Base-by-base conservation (phyloP, 2,888 invertebrate species). In the Cheilosia variabilis region DNA sequence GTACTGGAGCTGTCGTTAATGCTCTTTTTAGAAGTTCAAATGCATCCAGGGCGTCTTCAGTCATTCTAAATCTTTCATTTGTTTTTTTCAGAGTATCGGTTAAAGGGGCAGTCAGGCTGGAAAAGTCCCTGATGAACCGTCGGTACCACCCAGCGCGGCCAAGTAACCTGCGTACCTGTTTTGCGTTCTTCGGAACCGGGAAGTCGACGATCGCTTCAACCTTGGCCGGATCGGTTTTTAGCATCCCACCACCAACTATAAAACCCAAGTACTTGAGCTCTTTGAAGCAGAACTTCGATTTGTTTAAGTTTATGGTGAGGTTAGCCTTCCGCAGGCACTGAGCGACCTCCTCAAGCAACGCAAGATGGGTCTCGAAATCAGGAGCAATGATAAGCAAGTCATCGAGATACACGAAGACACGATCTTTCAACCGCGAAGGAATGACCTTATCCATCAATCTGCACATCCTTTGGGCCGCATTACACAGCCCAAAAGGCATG, bases 81-180 rank as follows among this genome's bases (percentile, higher is more conserved):
- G 63, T 68, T 13, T 60, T 79, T 13, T 68, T 66, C 2, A 66
- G 63, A 3, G 76, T 37, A 15, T 86, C 79, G 0, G 84, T 73
- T 4, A 87, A 24, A 3, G 73, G 87, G 5, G 75, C 41, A 1
- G 63, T 76, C 27, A 73, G 15, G 3, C 34, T 13, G 5, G 82
- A 73, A 43, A 62, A 86, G 19, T 86, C 68, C 22, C 34, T 47
- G 4, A 87, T 84, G 45, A 87, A 87, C 10, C 75, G 52, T 10
- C 79, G 37, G 24, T 86, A 87, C 82, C 84, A 87, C 3, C 87
- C 81, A 0, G 84, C 81, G 52, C 81, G 72, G 2, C 79, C 60
- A 55, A 87, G 76, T n/a, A 86, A 52, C 27, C 88, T 73, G 1
- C 88, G 66, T 2, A 87, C 78, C 31, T 87, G 76, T 13, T 81